Conservation (phyloP, 2,113 vertebrate species). For the Tinamus guttatus region DNA sequence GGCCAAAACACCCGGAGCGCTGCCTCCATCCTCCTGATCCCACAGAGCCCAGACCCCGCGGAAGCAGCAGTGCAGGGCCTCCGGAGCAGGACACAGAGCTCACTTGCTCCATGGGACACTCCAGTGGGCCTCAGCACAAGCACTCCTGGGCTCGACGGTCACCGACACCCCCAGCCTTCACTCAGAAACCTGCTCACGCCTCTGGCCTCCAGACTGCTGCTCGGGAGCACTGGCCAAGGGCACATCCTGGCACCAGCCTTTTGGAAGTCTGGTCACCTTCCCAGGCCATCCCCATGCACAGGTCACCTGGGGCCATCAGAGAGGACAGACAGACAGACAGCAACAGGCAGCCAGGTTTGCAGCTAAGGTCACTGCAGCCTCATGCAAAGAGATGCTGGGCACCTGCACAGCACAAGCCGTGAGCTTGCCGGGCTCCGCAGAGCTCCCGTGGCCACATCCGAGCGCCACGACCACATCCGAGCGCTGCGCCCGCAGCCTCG, state of each 20-base stretch:
- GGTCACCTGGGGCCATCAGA: too few species aligned
- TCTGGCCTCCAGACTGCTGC: rapidly evolving
- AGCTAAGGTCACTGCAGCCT: rapidly evolving
- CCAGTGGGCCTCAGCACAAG: rapidly evolving
- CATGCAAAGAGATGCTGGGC: background rate
- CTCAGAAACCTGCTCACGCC: rapidly evolving
- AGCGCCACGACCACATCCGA: background rate
- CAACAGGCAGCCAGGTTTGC: too few species aligned
- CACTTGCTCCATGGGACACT: too few species aligned
- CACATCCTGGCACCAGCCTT: rapidly evolving
- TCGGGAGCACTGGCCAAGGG: background rate
- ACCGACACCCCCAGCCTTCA: rapidly evolving
- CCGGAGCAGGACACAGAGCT: rapidly evolving
- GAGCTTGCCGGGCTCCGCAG: rapidly evolving
- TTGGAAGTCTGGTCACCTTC: rapidly evolving
- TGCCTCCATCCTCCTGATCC: background rate
- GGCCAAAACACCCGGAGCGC: background rate
- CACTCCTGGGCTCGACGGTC: background rate
- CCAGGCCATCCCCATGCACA: too few species aligned
- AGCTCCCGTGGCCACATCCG: background rate
- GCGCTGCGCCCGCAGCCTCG: background rate
- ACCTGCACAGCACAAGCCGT: rapidly evolving
- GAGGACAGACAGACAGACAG: background rate
- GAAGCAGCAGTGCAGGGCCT: background rate
- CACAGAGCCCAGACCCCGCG: background rate